A percentile compares a stretch with the other conserved stretches of the same genome.
These are phyloP conservation scores for Sialis fuliginosa DNA, from an alignment of 2,888 invertebrate genomes.

Conservation along the genomic window DNA sequence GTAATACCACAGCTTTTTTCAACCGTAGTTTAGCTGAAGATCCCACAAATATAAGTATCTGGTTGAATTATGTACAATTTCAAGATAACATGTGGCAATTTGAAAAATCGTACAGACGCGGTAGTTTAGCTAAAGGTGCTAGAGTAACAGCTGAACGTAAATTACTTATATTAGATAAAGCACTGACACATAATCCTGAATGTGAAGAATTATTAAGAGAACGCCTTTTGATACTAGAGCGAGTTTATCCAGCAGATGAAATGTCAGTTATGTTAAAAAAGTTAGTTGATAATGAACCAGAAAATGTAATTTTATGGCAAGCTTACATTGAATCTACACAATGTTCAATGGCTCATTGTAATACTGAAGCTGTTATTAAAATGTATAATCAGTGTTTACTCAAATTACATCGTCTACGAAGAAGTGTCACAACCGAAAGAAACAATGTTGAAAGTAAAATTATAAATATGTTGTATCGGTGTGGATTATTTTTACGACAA, in stretches of 20 bases:
- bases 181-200: constrained; percentile 34
- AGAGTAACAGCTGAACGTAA: constrained; percentile 34
- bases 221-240: constrained; percentile 27
- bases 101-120: constrained; percentile 25
- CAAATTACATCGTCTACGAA: constrained; percentile 24
- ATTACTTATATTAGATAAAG: constrained; percentile 40
- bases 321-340: constrained; percentile 31
- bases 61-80: constrained; percentile 40
- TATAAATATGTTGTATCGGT: constrained; percentile 30
- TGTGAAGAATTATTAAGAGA: constrained; percentile 31
- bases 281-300: constrained; percentile 29
- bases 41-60: constrained; percentile 32
- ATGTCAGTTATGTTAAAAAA: constrained; percentile 28
- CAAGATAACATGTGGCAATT: constrained; percentile 31
- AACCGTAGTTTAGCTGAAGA: constrained; percentile 31
- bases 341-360: constrained; percentile 43
- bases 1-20: constrained; percentile 29
- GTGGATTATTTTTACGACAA: constrained; percentile 43
- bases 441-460: constrained; percentile 22
- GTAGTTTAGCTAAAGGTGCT: constrained; percentile 24
- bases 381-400: constrained; percentile 34
- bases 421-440: constrained; percentile 20
- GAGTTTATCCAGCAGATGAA: constrained; percentile 38
- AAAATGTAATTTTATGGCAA: constrained; percentile 31
- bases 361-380: constrained; percentile 34